These are phyloP conservation scores for Bicyclus anynana DNA, from an alignment of 1,140 invertebrate genomes.

Conservation along the genomic window DNA sequence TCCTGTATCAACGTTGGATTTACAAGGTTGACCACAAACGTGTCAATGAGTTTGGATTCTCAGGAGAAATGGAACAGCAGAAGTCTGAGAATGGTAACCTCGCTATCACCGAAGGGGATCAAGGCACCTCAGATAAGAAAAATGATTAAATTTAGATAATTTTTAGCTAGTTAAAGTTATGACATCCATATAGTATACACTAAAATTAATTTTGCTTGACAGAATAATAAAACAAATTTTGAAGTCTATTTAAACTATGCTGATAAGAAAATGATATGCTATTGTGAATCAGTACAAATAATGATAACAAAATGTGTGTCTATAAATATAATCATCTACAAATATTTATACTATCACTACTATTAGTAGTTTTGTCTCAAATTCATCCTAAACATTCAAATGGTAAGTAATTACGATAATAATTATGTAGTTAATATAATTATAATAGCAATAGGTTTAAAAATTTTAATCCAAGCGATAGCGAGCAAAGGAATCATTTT, in stretches of 20 bases:
- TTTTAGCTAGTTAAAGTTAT: slow-evolving; percentile 2
- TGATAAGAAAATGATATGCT: slow-evolving; percentile 1
- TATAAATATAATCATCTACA: neutral
- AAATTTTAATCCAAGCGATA: too few species aligned
- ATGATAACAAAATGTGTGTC: neutral
- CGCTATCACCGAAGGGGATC: slow-evolving; percentile 50
- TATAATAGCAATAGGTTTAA: too few species aligned
- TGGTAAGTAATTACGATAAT: too few species aligned
- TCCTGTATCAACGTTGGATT: slow-evolving; percentile 98
- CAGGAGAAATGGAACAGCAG: slow-evolving; percentile 83
- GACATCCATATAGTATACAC: neutral
- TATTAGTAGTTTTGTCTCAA: neutral
- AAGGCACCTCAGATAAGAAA: slow-evolving; percentile 60
- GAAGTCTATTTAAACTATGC: neutral
- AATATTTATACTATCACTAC: neutral
- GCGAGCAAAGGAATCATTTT: too few species aligned
- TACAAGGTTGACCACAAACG: slow-evolving; percentile 96
- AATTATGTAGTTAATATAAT: too few species aligned
- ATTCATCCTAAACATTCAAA: neutral
- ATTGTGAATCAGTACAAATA: slow-evolving; percentile 1
- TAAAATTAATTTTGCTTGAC: neutral
- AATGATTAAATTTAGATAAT: slow-evolving; percentile 58
- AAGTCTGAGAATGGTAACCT: slow-evolving; percentile 55
- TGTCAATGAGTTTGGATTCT: slow-evolving; percentile 98
- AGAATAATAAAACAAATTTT: neutral